Percentiles rank a stretch among this genome's conserved stretches.
Evolutionary conservation across 2,888 invertebrate species (phyloP).

Genomic region (Clanis bilineata): DNA sequence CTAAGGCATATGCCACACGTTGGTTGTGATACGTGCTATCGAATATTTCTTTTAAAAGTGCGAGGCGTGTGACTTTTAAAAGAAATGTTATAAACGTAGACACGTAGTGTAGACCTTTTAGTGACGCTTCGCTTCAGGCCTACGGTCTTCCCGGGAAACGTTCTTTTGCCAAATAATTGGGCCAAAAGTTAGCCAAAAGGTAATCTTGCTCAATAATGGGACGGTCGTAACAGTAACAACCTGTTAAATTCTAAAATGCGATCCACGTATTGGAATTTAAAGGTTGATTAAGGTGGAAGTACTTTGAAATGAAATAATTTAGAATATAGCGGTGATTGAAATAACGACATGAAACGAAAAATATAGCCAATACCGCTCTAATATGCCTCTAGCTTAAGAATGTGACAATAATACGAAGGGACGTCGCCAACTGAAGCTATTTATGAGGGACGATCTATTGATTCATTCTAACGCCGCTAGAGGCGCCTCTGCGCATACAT

Average conservation of each 20-base stretch:
- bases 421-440: slow-evolving; percentile 69
- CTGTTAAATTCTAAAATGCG: not conserved
- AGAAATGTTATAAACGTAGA: slow-evolving; percentile 63
- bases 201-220: slow-evolving; percentile 58
- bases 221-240: slow-evolving; percentile 19
- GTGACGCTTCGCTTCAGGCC: slow-evolving; percentile 75
- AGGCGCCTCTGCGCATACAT: not conserved
- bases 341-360: not conserved
- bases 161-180: slow-evolving; percentile 67
- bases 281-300: not conserved
- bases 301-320: not conserved
- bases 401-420: slow-evolving; percentile 73
- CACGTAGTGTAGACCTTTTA: slow-evolving; percentile 76
- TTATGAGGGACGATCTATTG: slow-evolving; percentile 14
- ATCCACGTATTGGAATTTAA: not conserved
- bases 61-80: slow-evolving; percentile 42
- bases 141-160: slow-evolving; percentile 65
- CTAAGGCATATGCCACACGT: slow-evolving; percentile 73
- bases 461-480: not conserved
- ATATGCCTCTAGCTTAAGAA: slow-evolving; percentile 65
- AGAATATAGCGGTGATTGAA: not conserved
- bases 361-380: slow-evolving; percentile 38
- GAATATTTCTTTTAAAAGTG: slow-evolving; percentile 48
- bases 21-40: slow-evolving; percentile 81
- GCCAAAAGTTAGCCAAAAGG: slow-evolving; percentile 67